Percentiles rank a stretch among this genome's conserved stretches.
phyloP scores from a whole-genome alignment of 1,140 invertebrate species.

The Hirudo medicinalis region DNA sequence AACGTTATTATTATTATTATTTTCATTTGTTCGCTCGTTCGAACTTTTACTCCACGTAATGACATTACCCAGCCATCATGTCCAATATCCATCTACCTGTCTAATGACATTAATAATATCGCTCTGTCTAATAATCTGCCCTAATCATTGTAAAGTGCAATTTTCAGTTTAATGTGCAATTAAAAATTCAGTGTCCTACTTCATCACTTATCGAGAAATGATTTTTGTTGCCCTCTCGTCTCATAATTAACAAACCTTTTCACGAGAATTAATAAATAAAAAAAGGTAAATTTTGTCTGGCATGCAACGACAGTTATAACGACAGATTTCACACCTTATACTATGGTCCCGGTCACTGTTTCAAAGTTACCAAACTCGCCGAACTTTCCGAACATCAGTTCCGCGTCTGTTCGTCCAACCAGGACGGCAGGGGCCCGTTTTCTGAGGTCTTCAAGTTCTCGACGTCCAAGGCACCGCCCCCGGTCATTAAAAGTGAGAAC shows the following conservation, averaged over 20 bases:
- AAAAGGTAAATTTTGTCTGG: too few species aligned
- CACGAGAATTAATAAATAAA: too few species aligned
- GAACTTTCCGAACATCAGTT: slow-evolving; percentile 66
- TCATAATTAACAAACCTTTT: too few species aligned
- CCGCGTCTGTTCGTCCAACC: slow-evolving; percentile 65
- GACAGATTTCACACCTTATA: slow-evolving; percentile 58
- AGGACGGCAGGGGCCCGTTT: slow-evolving; percentile 64
- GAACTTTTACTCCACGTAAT: too few species aligned
- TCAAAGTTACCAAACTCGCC: slow-evolving; percentile 63
- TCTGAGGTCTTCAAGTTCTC: slow-evolving; percentile 54
- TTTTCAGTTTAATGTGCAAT: too few species aligned
- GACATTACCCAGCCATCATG: too few species aligned
- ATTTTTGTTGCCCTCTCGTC: background rate
- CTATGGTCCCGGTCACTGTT: slow-evolving; percentile 57
- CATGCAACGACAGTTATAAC: too few species aligned
- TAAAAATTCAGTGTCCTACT: background rate
- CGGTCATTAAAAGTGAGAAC: slow-evolving; percentile 52
- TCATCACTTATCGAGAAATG: background rate
- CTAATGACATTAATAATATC: too few species aligned
- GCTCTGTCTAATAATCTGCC: background rate
- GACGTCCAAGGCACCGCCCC: slow-evolving; percentile 61
- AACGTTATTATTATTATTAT: background rate
- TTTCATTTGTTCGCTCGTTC: background rate
- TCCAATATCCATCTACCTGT: too few species aligned
- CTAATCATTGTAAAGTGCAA: background rate